Conservation (phyloP, 2,113 vertebrate species). For the Cynoglossus semilaevis region DNA sequence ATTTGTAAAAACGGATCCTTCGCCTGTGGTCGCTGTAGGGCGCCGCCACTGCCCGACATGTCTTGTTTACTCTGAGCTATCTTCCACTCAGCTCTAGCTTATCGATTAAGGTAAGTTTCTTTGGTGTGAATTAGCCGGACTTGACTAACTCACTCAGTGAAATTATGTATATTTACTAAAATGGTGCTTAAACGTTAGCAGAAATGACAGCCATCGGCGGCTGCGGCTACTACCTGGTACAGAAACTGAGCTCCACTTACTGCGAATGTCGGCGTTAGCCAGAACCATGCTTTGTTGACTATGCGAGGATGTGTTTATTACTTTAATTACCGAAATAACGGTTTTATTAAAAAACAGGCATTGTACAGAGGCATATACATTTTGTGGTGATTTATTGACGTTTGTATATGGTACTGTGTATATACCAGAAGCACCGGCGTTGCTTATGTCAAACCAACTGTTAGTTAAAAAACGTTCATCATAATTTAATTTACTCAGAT, state of each 20-base stretch:
- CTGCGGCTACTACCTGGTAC: constrained; percentile 56
- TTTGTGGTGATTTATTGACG: constrained; percentile 12
- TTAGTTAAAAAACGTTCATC: constrained; percentile 5
- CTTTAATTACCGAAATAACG: too few relatives aligned
- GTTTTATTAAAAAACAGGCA: too few relatives aligned
- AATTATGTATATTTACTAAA: fast-evolving
- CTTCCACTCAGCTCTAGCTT: neutral
- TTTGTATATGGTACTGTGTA: constrained; percentile 16
- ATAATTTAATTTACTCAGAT: neutral
- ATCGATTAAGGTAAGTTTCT: constrained; percentile 36
- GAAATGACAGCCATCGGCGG: constrained; percentile 58
- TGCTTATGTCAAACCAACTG: constrained; percentile 3
- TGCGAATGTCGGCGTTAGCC: constrained; percentile 10
- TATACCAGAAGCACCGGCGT: constrained; percentile 48
- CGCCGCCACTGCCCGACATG: constrained; percentile 50
- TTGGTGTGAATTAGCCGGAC: neutral
- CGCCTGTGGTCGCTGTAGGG: constrained; percentile 28
- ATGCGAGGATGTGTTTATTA: too few relatives aligned
- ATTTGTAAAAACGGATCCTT: constrained; percentile 44
- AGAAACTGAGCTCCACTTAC: neutral
- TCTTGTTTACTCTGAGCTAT: constrained; percentile 51
- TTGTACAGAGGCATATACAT: too few relatives aligned
- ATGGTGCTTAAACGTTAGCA: neutral
- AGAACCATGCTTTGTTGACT: neutral
- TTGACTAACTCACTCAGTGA: fast-evolving